phyloP scores from a whole-genome alignment of 2,113 vertebrate genomes.

The Camelus dromedarius region DNA sequence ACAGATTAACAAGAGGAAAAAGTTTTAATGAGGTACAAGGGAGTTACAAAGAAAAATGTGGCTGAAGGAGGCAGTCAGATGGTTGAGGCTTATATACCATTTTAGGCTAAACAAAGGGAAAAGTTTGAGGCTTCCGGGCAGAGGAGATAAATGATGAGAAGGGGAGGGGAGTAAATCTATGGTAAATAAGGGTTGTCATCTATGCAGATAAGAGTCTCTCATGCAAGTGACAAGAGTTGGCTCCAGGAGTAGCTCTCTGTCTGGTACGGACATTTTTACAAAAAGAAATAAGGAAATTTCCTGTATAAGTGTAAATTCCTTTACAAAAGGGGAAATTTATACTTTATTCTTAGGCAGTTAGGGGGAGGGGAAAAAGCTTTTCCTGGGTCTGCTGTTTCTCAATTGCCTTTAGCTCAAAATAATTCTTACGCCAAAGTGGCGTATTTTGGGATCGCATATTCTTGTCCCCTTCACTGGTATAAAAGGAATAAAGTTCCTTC shows the following conservation, averaged over 20 bases:
- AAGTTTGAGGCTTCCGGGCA: not conserved
- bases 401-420: constrained; percentile 26
- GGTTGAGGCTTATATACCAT: not conserved
- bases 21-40: not conserved
- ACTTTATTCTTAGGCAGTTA: not conserved
- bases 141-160: not conserved
- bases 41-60: constrained; percentile 24
- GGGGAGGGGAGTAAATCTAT: not conserved
- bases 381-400: not conserved
- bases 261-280: not conserved
- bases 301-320: not conserved
- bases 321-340: not conserved
- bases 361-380: not conserved
- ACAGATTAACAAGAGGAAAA: not conserved
- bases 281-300: not conserved
- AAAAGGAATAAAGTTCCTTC: not conserved
- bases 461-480: not conserved
- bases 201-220: not conserved
- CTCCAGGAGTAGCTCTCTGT: not conserved
- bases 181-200: not conserved
- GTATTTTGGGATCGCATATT: constrained; percentile 34
- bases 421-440: not conserved
- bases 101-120: not conserved
- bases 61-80: not conserved
- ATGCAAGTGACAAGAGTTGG: not conserved